These are phyloP conservation scores for Sebastes wilsoni DNA, from an alignment of 2,797 vertebrate species.

Conservation along the genomic window DNA sequence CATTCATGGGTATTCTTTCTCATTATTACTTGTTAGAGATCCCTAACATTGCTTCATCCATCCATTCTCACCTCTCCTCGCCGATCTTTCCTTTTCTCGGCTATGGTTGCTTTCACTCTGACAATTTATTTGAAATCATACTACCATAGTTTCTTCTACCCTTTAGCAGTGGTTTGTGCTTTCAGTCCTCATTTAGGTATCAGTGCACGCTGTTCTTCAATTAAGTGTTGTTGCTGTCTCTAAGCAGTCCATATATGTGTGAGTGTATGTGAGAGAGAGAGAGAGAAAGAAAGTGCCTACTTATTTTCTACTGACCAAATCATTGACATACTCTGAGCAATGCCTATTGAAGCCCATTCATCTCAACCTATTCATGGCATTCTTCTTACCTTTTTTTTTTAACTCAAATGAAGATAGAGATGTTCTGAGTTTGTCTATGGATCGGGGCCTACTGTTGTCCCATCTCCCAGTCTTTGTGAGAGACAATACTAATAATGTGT, in stretches of 20 bases:
- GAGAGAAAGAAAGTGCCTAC: slow-evolving; percentile 33
- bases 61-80: not conserved
- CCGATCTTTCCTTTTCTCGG: slow-evolving; percentile 3
- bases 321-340: slow-evolving; percentile 30
- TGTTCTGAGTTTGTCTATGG: not conserved
- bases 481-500: slow-evolving; percentile 16
- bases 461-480: not conserved
- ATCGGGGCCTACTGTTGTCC: not conserved
- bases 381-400: slow-evolving; percentile 3
- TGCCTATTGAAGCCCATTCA: slow-evolving; percentile 20
- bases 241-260: slow-evolving; percentile 77
- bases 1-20: not conserved
- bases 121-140: not conserved
- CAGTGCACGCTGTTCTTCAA: slow-evolving; percentile 7
- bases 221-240: slow-evolving; percentile 60
- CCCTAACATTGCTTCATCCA: not conserved
- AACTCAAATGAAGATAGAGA: not conserved
- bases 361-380: slow-evolving; percentile 33
- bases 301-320: slow-evolving; percentile 63
- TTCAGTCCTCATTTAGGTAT: slow-evolving; percentile 13
- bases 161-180: not conserved
- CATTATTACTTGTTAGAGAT: not conserved
- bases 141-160: not conserved
- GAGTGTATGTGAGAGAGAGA: not conserved
- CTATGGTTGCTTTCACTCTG: not conserved